Evolutionary conservation across 2,888 invertebrate genomes (phyloP), one percentile per base, ranked within the genome.

Genomic region (Gastrophysa polygoni): DNA sequence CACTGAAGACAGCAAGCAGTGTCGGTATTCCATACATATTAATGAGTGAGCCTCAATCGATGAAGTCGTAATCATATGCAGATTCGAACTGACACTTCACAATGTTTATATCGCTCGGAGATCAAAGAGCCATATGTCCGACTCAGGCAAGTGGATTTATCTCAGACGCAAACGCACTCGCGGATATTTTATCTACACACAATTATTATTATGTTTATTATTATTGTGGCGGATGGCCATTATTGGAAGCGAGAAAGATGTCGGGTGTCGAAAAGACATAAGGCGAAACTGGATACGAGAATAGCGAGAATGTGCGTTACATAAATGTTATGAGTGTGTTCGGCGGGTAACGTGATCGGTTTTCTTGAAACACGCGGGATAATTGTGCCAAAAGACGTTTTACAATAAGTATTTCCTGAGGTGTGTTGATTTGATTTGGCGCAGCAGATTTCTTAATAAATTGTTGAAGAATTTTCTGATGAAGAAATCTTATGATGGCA

Each of bases 41-140:
- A 73, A 73, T 71, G 73, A 71, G 70, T 67, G 49, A 71, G 70
- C 69, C 69, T 69, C 64, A 69, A 73, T 71, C 70, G 71, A 72
- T 72, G 70, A 70, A 71, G 73, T 73, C 67, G 72, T 73, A 73
- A 72, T 73, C 71, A 70, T 73, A 71, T 73, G 72, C 70, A 69
- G 69, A 71, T 73, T 70, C 64, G 62, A 63, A 64, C 70, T 70
- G 70, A 71, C 72, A 70, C 71, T 69, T 68, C 68, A 68, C 71
- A 68, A 70, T 71, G 72, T 72, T 71, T 71, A 73, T 71, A 71
- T 71, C 71, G 68, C 70, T 61, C 60, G 57, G 55, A 69, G 73
- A 73, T 73, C 73, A 73, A 73, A 73, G 70, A 67, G 56, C 50
- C 50, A 63, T 55, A 7, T 7, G 64, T 60, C 68, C 67, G 68